Evolutionary conservation across 2,113 vertebrate species (phyloP).

Genomic region (Bufo gargarizans): DNA sequence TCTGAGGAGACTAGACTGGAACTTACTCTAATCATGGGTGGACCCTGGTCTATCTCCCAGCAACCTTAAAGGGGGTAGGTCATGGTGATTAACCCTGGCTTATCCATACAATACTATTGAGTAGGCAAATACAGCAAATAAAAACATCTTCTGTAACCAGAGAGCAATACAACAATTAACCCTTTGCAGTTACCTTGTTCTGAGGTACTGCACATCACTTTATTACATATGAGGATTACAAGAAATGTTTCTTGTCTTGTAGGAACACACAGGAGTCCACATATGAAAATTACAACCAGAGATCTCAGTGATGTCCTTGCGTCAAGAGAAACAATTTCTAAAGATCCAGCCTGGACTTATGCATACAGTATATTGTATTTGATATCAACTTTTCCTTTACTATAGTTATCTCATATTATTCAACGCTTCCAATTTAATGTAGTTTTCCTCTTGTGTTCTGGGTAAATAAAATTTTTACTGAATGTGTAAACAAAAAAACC

Average conservation of each 20-base stretch:
- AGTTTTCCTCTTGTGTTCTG: not conserved
- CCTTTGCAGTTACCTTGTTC: too few relatives aligned
- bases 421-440: not conserved
- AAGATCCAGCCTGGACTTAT: not conserved
- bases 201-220: too few relatives aligned
- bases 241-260: not conserved
- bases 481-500: not conserved
- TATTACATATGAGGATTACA: not conserved
- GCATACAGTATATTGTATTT: not conserved
- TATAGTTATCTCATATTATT: too few relatives aligned
- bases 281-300: conserved; percentile 34
- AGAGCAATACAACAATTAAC: too few relatives aligned
- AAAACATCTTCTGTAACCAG: too few relatives aligned
- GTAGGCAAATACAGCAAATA: too few relatives aligned
- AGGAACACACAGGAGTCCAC: conserved; percentile 39
- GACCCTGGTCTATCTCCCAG: too few relatives aligned
- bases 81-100: too few relatives aligned
- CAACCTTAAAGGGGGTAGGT: too few relatives aligned
- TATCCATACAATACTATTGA: too few relatives aligned
- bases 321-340: not conserved
- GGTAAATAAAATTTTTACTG: not conserved
- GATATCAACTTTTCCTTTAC: not conserved
- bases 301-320: not conserved
- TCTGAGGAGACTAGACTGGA: too few relatives aligned
- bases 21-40: too few relatives aligned